Base-by-base conservation (phyloP, 2,888 invertebrate genomes). In the Catocala nupta region DNA sequence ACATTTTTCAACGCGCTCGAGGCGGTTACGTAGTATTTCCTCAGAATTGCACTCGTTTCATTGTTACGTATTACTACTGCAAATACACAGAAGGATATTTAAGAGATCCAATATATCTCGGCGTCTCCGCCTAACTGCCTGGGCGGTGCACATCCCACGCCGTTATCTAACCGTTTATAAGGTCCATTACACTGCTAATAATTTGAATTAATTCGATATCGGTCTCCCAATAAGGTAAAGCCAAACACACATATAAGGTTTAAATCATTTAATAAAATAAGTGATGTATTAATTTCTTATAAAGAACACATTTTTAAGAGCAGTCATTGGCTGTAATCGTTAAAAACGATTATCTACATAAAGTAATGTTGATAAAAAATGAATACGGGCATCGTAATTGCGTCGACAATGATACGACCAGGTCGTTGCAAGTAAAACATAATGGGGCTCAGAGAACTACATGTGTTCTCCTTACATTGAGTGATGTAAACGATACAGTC, bases 211-310 rank as follows among this genome's bases (percentile, higher is more conserved):
- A 73, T 69, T 52, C 60, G 45, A 50, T 57, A 63, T 13, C 16
- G 57, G 57, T 57, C 65, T 42, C n/a, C 45, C n/a, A 52, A 51
- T 60, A 25, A 51, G 54, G 16, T 55, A 50, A 68, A 52, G 42
- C 43, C 52, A 73, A 70, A 80, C 75, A 77, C 65, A 79, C 63
- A 55, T 43, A 42, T 65, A 75, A 80, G 73, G 85, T 89, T 90
- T 87, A 91, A 91, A 91, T 90, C 88, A 90, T 94, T 94, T 93
- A 94, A 89, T 94, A 93, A 94, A 94, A 94, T 94, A 93, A 94
- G 90, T 92, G 89, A 93, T 90, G 92, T 91, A 89, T 90, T 90
- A 90, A 87, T 90, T 90, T 90, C 84, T 87, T 88, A 89, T 84
- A 86, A 85, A 90, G 90, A 92, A 93, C 92, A 93, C 92, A 90